Percentiles rank a stretch among this genome's conserved stretches.
Conservation (phyloP, 2,113 vertebrate genomes). For the Notechis scutatus region DNA sequence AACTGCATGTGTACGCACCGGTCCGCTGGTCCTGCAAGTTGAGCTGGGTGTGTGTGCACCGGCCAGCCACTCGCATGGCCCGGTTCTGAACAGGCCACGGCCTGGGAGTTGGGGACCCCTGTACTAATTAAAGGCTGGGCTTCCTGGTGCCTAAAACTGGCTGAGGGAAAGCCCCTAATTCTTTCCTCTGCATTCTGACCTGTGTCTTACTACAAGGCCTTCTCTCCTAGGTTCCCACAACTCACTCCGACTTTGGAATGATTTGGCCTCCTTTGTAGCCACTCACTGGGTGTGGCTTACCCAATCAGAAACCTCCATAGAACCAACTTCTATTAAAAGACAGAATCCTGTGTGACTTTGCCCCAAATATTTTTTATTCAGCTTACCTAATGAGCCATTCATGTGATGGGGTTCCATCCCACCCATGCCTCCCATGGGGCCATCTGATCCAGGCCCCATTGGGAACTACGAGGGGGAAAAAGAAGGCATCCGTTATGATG, state of each 20-base stretch:
- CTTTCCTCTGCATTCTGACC: not conserved
- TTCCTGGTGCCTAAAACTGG: not conserved
- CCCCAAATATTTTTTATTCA: accelerated
- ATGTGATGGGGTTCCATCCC: conserved; percentile 99
- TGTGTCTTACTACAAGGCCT: too few relatives aligned
- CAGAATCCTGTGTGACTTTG: not conserved
- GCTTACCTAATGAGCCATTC: conserved; percentile 90
- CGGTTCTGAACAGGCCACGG: not conserved
- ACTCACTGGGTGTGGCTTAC: not conserved
- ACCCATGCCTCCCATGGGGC: conserved; percentile 96
- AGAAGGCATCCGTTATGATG: not conserved
- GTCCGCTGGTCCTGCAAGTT: not conserved
- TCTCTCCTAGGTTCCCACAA: not conserved
- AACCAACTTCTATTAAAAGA: not conserved
- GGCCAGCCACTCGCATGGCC: not conserved
- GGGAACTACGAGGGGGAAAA: conserved; percentile 80
- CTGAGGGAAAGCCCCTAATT: not conserved
- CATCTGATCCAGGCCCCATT: conserved; percentile 94
- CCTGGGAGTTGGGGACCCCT: not conserved
- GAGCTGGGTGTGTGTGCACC: not conserved
- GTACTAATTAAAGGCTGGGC: not conserved
- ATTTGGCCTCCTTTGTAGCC: not conserved
- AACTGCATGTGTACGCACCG: accelerated
- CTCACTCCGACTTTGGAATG: not conserved
- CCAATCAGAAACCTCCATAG: not conserved